phyloP scores from a whole-genome alignment of 2,797 vertebrate genomes.

The Huso huso region DNA sequence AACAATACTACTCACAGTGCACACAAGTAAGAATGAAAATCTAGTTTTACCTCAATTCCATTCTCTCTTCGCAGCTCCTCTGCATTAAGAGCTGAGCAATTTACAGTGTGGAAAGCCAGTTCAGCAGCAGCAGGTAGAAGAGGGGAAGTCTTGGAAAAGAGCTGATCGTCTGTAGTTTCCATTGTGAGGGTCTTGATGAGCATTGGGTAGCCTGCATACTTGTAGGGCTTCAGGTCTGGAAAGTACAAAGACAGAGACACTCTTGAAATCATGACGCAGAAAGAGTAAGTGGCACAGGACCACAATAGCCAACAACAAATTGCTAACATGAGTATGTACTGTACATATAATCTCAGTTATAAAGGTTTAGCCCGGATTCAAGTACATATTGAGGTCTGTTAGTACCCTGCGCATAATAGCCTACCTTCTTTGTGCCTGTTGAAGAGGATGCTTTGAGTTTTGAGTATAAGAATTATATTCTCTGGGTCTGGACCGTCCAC shows the following conservation, averaged over 20 bases:
- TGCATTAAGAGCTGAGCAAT: slow-evolving; percentile 93
- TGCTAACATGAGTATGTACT: too few species aligned
- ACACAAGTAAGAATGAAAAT: too few species aligned
- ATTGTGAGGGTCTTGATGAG: slow-evolving; percentile 95
- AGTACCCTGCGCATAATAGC: not conserved
- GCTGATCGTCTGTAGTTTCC: slow-evolving; percentile 83
- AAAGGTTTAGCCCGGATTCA: not conserved
- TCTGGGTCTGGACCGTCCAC: slow-evolving; percentile 93
- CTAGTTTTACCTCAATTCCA: slow-evolving; percentile 78
- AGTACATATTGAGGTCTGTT: not conserved
- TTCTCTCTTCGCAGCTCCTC: slow-evolving; percentile 93
- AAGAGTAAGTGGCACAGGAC: too few species aligned
- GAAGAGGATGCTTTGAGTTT: slow-evolving; percentile 96
- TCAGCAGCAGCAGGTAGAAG: slow-evolving; percentile 86
- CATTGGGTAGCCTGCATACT: slow-evolving; percentile 98
- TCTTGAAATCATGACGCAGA: too few species aligned
- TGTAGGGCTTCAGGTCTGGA: slow-evolving; percentile 92
- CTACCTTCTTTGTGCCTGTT: slow-evolving; percentile 89
- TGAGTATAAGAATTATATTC: slow-evolving; percentile 97
- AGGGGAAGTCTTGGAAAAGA: slow-evolving; percentile 92
- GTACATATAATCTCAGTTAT: too few species aligned
- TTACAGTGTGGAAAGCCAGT: slow-evolving; percentile 92
- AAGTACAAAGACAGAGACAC: slow-evolving; percentile 8
- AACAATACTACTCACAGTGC: too few species aligned
- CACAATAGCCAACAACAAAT: too few species aligned